These are phyloP conservation scores for Netelia virgata DNA, from an alignment of 2,888 invertebrate genomes.

Conservation along the genomic window DNA sequence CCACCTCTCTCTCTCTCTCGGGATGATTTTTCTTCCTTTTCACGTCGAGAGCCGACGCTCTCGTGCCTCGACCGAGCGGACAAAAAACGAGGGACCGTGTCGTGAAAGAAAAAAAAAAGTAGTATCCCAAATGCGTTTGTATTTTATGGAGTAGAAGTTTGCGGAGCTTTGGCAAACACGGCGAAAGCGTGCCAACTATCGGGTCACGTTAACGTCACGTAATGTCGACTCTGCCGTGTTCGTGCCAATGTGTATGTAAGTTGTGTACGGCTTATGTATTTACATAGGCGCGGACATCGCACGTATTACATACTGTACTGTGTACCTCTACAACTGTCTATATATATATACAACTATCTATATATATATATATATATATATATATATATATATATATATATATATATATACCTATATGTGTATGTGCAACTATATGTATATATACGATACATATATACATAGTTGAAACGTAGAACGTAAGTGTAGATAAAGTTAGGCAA, in stretches of 20 bases:
- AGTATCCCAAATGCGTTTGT: slow-evolving; percentile 61
- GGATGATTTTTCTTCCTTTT: slow-evolving; percentile 34
- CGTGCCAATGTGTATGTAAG: slow-evolving; percentile 46
- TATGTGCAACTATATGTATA: slow-evolving; percentile 14
- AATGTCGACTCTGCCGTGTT: slow-evolving; percentile 44
- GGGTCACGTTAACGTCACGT: slow-evolving; percentile 66
- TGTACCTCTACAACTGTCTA: background rate
- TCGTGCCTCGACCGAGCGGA: slow-evolving; percentile 6
- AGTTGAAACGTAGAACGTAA: slow-evolving; percentile 3
- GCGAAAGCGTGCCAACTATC: slow-evolving; percentile 70
- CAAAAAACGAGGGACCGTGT: slow-evolving; percentile 18
- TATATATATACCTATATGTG: background rate
- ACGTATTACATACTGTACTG: slow-evolving; percentile 12
- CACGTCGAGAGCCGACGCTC: slow-evolving; percentile 8
- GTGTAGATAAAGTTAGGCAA: slow-evolving; percentile 49
- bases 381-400: background rate
- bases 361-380: background rate
- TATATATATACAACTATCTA: background rate
- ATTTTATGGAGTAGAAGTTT: slow-evolving; percentile 62
- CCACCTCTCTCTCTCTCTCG: background rate
- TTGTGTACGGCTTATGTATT: slow-evolving; percentile 26
- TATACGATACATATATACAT: background rate
- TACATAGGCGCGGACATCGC: slow-evolving; percentile 35
- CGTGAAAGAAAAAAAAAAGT: slow-evolving; percentile 38
- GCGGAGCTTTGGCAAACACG: slow-evolving; percentile 70